Evolutionary conservation across 2,888 invertebrate genomes (phyloP), one percentile per base, ranked within the genome.

Genomic region (Eurytoma adleriae): DNA sequence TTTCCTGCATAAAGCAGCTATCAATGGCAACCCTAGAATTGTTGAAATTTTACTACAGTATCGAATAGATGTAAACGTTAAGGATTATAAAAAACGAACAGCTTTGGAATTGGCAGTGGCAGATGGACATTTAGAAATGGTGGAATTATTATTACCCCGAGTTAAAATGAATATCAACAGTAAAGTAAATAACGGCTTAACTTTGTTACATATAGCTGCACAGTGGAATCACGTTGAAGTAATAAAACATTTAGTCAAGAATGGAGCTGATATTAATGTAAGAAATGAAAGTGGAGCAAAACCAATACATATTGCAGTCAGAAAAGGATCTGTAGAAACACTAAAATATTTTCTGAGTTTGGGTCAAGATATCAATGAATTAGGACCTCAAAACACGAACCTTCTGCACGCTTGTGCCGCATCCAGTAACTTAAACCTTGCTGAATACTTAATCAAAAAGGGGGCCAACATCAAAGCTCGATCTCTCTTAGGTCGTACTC

Each of bases 1-100:
- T 18, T 76, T 83, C 16, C 79, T 86, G 48, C 83, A 85, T 18
- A 54, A 71, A 27, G 85, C 85, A n/a, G 79, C 73, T 3, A 20
- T n/a, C 16, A 70, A 68, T 20, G 83, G 83, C n/a, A 68, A 80
- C 30, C 14, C 27, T 40, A 57, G 84, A 24, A 61, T 79, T 20
- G 64, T 82, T 20, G 48, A 76, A 20, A 57, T 64, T n/a, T 57
- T 82, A 27, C 5, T 82, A 18, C 20, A 18, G 2, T 72, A 69
- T n/a, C 52, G 30, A 14, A 70, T 66, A 27, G 10, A 73, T 24
- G 18, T 73, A 10, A 71, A 77, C 20, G 20, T 18, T 18, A 76
- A n/a, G 68, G 56, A 27, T 18, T 30, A 30, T 2, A 14, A 68
- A 30, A 59, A 68, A 12, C 14, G 59, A 4, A 73, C 68, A 10